Evolutionary conservation across 2,888 invertebrate genomes (phyloP).

Genomic region (Apantesis nais): DNA sequence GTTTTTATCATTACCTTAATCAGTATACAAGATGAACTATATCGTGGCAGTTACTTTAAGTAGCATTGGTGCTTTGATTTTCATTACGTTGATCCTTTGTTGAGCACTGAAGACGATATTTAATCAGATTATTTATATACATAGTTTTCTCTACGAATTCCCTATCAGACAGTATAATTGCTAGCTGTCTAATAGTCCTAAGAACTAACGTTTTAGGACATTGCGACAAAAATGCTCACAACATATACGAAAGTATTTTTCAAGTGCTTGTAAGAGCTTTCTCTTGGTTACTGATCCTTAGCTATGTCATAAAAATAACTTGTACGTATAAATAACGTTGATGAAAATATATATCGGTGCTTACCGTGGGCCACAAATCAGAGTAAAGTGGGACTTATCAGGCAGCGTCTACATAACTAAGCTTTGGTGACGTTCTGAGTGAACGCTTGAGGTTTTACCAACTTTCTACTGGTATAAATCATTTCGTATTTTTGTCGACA

Average conservation of each 20-base stretch:
- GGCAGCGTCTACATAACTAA: conserved; percentile 55
- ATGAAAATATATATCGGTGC: conserved; percentile 69
- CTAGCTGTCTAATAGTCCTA: background rate
- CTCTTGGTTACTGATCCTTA: conserved; percentile 64
- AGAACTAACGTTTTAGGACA: conserved; percentile 31
- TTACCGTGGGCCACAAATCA: conserved; percentile 69
- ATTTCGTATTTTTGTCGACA: conserved; percentile 46
- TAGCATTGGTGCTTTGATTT: background rate
- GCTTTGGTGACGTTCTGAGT: conserved; percentile 46
- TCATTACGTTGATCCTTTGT: background rate
- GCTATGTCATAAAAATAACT: conserved; percentile 71
- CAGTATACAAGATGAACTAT: background rate
- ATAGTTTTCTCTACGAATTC: background rate
- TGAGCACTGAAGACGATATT: background rate
- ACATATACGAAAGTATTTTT: conserved; percentile 70
- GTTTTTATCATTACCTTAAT: background rate
- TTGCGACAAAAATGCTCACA: conserved; percentile 50
- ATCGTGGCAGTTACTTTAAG: background rate
- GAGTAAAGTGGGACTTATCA: conserved; percentile 62
- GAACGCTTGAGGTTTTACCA: conserved; percentile 36
- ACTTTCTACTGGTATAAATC: conserved; percentile 32
- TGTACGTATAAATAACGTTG: conserved; percentile 71
- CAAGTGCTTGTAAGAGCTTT: conserved; percentile 66
- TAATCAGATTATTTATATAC: background rate
- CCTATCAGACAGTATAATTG: conserved; percentile 10